Evolutionary conservation across 2,888 invertebrate genomes (phyloP), one percentile per base, ranked within the genome.

Genomic region (Andricus curvator): DNA sequence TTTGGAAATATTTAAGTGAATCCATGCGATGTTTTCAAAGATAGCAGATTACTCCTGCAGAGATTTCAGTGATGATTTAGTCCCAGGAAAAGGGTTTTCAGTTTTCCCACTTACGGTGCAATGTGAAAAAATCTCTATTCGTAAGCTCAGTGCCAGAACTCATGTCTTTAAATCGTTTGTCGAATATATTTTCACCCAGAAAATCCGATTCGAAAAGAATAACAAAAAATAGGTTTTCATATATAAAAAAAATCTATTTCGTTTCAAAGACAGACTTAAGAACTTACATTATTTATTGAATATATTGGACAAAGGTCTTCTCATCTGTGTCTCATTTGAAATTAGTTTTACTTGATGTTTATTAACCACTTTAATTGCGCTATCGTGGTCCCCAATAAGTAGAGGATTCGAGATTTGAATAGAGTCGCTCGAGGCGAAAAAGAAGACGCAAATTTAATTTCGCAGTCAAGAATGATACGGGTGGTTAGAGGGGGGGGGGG

Each of bases 1-100:
- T 89, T 90, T 88, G 79, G 87, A 90, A 91, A 90, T 89, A 89
- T 90, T 90, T 90, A 90, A 91, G 88, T 90, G 88, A 88, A 89
- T 89, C 88, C 88, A 44, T 20, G 44, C 79, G 90, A 91, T 91
- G 88, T 88, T 90, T 88, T 83, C 77, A 84, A 64, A 90, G 91
- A 91, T 91, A 91, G 82, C 85, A 86, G 65, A 77, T 76, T 29
- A 20, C 48, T 79, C 74, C 48, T 68, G 76, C 60, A 66, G 37
- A 29, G 68, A 62, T 41, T 41, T 33, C 76, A 70, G 65, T 64
- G 77, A 78, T 78, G 83, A 84, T 86, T 85, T 80, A 79, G 77
- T 78, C 77, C 22, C 79, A 77, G 81, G 84, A 86, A 89, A 90
- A 88, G 87, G 88, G 88, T 86, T 88, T 48, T 17, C 17, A 48